Evolutionary conservation across 2,113 vertebrate genomes (phyloP), one percentile per base, ranked within the genome.

Genomic region (Stigmatopora nigra): DNA sequence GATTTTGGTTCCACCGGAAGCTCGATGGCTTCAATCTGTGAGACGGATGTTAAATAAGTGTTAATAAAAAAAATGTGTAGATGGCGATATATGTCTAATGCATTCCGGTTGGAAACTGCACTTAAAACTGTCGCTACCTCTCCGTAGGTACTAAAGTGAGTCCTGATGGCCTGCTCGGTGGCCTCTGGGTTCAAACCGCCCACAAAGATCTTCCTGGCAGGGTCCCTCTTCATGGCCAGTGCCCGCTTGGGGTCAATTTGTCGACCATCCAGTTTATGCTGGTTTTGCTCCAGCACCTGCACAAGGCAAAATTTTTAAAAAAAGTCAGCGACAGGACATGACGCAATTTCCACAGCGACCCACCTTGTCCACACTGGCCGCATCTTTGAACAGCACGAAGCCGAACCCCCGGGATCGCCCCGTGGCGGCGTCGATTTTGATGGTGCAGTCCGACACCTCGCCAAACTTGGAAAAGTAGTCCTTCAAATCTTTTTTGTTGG

Each of bases 401-500:
- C 97, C 97, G 78, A 99, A 98, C 35, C 97, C 97, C 83, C 97
- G 92, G 80, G 96, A 98, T 75, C 96, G 89, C 52, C 96, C 97
- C 5, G 94, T 97, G 86, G 92, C 94, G 0, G 94, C 92, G 86
- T 99, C 97, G 91, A 98, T 98, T 84, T 98, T 99, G 89, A 99
- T 98, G 79, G 96, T 98, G 85, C 97, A 99, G 83, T 99, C 97
- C 0, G 94, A 92, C 59, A 99, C 97, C 82, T 99, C 97, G 46
- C 97, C 97, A 63, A 98, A 99, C 75, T 93, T 98, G 63, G 91
- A 93, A 88, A 99, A 99, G 85, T 98, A 99, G 84, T 98, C 97
- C 90, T 97, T 99, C 74, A 99, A 92, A 78, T 98, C 96, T 80
- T 98, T 99, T 91, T 99, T 98, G 92, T 95, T 98, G 58, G 97